A percentile compares a stretch with the other conserved stretches of the same genome.
phyloP scores from a whole-genome alignment of 2,888 invertebrate genomes.

The Cerceris ruficornis region DNA sequence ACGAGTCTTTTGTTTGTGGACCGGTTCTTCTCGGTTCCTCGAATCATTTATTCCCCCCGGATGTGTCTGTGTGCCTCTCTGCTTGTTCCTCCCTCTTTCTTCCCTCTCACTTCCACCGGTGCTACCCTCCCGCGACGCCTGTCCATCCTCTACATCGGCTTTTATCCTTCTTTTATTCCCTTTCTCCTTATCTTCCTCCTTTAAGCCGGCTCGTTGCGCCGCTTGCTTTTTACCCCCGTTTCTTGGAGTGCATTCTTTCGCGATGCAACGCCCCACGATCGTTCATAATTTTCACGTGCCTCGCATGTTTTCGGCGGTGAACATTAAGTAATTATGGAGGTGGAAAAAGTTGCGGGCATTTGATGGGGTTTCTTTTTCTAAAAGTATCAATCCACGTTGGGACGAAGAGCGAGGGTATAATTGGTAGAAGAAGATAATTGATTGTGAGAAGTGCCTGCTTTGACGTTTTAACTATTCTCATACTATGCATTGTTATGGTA shows the following conservation, averaged over 20 bases:
- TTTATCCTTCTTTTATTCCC: slow-evolving; percentile 8
- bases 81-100: slow-evolving; percentile 11
- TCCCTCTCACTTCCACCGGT: slow-evolving; percentile 23
- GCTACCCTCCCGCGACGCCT: slow-evolving; percentile 22
- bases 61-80: not conserved
- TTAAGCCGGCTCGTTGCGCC: not conserved
- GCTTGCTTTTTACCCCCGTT: slow-evolving; percentile 29
- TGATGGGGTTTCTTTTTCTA: too few species aligned
- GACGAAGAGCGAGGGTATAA: too few species aligned
- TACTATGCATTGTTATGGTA: too few species aligned
- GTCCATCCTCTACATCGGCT: slow-evolving; percentile 14
- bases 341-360: too few species aligned
- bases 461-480: too few species aligned
- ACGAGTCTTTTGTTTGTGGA: slow-evolving; percentile 76
- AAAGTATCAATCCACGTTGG: too few species aligned
- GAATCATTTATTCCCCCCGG: slow-evolving; percentile 75
- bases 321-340: too few species aligned
- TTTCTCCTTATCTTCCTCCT: slow-evolving; percentile 13
- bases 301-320: too few species aligned
- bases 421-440: too few species aligned
- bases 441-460: too few species aligned
- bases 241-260: slow-evolving; percentile 36
- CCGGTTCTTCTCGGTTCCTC: slow-evolving; percentile 75
- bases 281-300: too few species aligned
- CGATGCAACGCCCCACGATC: not conserved